phyloP scores from a whole-genome alignment of 2,113 vertebrate species.

The Brienomyrus longianalis region DNA sequence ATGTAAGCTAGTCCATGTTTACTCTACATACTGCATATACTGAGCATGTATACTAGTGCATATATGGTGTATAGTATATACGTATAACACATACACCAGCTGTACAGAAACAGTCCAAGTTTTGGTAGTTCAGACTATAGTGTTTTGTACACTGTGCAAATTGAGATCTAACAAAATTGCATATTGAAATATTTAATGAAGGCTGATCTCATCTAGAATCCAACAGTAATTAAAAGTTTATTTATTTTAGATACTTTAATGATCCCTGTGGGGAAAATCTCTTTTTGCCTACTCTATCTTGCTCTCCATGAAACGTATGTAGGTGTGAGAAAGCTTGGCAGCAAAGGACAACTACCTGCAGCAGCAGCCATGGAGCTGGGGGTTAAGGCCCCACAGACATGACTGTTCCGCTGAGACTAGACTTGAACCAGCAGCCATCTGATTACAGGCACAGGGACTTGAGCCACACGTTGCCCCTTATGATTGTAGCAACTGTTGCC shows the following conservation, averaged over 20 bases:
- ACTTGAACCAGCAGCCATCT: neutral
- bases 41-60: neutral
- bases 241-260: neutral
- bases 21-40: neutral
- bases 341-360: neutral
- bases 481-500: neutral
- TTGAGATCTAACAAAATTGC: neutral
- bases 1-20: neutral
- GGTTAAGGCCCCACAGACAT: neutral
- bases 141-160: neutral
- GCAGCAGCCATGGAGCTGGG: neutral
- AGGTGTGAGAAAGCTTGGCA: neutral
- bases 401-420: neutral
- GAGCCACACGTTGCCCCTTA: neutral
- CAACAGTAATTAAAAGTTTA: neutral
- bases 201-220: neutral
- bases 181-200: neutral
- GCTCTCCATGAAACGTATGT: neutral
- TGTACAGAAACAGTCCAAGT: neutral
- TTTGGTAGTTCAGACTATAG: neutral
- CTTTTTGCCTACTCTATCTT: neutral
- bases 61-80: neutral
- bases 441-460: neutral
- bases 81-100: neutral
- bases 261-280: neutral